A percentile compares a stretch with the other conserved stretches of the same genome.
Conservation (phyloP, 2,113 vertebrate genomes). For the Artemisiospiza belli region DNA sequence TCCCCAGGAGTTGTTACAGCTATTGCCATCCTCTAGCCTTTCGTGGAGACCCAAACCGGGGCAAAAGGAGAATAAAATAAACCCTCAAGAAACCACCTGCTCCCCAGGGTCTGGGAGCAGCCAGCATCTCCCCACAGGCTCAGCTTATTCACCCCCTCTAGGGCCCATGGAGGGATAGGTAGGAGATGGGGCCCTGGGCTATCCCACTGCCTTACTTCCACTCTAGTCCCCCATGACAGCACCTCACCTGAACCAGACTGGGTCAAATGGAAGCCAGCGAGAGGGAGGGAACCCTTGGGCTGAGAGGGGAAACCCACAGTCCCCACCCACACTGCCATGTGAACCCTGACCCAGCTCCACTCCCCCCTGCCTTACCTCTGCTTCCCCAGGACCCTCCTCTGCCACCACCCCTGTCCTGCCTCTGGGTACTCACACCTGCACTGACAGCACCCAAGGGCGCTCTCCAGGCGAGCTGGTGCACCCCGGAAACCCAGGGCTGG, state of each 20-base stretch:
- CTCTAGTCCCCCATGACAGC: not conserved
- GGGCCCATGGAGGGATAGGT: not conserved
- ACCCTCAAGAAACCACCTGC: no score
- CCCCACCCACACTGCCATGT: no score
- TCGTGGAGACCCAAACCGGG: fast-evolving
- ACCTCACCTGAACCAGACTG: not conserved
- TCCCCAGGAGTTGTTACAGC: not conserved
- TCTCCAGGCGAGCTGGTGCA: not conserved
- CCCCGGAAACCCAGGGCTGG: not conserved
- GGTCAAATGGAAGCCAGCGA: not conserved
- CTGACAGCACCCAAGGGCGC: not conserved
- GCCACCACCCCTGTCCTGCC: not conserved
- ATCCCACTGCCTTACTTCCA: not conserved
- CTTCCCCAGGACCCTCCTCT: not conserved
- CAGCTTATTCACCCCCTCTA: not conserved
- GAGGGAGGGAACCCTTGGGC: not conserved
- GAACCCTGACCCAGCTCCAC: not conserved
- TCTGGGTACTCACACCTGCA: not conserved
- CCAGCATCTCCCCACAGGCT: no score
- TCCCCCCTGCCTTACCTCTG: not conserved
- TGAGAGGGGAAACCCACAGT: fast-evolving
- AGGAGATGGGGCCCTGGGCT: not conserved
- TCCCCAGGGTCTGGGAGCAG: not conserved
- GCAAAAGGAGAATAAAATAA: not conserved
- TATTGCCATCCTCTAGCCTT: not conserved